Evolutionary conservation across 1,140 invertebrate species (phyloP).

Genomic region (Drosophila lini): DNA sequence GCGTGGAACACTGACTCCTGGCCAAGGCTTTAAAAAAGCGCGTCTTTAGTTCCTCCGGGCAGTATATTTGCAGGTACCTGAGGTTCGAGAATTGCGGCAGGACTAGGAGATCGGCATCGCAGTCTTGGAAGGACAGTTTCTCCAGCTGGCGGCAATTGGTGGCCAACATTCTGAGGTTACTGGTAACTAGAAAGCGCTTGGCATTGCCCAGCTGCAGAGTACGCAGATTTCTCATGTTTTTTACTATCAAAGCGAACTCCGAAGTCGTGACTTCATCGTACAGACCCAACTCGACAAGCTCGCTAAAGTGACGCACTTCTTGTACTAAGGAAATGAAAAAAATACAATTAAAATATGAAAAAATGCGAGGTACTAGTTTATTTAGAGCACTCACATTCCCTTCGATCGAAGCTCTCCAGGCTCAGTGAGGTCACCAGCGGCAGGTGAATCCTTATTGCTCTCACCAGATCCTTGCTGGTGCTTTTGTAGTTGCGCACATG

Average conservation of each 20-base stretch:
- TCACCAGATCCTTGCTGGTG: constrained; percentile 64
- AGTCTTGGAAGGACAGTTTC: constrained; percentile 63
- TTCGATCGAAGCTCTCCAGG: constrained; percentile 62
- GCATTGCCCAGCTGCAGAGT: constrained; percentile 60
- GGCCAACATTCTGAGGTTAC: constrained; percentile 57
- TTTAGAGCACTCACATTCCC: constrained; percentile 47
- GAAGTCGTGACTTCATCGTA: constrained; percentile 65
- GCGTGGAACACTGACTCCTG: constrained; percentile 23
- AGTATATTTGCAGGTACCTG: constrained; percentile 59
- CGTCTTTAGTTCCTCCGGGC: constrained; percentile 59
- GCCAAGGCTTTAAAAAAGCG: constrained; percentile 55
- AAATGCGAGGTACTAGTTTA: neutral
- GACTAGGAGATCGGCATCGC: constrained; percentile 61
- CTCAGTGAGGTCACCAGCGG: constrained; percentile 54
- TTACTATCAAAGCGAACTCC: constrained; percentile 58
- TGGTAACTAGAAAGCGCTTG: constrained; percentile 58
- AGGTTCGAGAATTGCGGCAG: constrained; percentile 56
- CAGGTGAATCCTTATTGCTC: constrained; percentile 43
- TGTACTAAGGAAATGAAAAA: constrained; percentile 37
- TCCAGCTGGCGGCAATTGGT: constrained; percentile 43
- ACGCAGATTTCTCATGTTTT: constrained; percentile 43
- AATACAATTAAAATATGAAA: too few species aligned
- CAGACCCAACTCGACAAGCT: constrained; percentile 54
- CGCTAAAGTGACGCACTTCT: constrained; percentile 59
- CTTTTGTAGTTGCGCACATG: constrained; percentile 68